Percentiles rank a stretch among this genome's conserved stretches.
Conservation (phyloP, 1,140 invertebrate genomes). For the Eriocheir sinensis region DNA sequence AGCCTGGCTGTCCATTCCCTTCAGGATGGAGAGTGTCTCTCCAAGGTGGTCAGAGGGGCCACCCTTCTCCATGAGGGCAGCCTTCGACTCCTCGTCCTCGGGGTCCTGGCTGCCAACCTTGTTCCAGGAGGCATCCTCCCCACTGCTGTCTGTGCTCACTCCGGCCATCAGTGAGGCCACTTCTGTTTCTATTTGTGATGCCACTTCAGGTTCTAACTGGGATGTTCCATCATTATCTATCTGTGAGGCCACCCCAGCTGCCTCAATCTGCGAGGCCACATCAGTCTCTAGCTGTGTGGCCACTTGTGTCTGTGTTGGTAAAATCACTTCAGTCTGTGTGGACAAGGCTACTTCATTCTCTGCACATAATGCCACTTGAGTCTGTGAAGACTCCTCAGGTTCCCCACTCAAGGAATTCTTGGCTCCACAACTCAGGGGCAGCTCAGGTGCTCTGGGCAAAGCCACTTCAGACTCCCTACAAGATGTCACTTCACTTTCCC, state of each 20-base stretch:
- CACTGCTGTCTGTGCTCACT: neutral
- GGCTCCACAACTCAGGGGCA: neutral
- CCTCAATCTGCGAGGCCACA: neutral
- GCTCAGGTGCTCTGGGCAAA: neutral
- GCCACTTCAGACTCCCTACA: neutral
- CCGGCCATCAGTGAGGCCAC: neutral
- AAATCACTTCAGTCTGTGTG: neutral
- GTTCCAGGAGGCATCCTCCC: neutral
- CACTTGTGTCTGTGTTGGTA: neutral
- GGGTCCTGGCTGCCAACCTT: neutral
- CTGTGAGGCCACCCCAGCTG: neutral
- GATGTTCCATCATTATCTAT: neutral
- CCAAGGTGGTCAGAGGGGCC: constrained; percentile 48
- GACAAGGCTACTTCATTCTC: neutral
- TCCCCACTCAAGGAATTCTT: neutral
- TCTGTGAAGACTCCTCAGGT: neutral
- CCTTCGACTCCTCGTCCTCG: neutral
- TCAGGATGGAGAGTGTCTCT: constrained; percentile 64
- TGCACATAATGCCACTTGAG: neutral
- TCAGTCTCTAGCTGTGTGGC: neutral
- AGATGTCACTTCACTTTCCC: neutral
- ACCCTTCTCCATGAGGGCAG: constrained; percentile 15
- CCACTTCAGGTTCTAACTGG: neutral
- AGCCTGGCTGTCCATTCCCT: constrained; percentile 58
- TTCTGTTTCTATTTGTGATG: neutral